phyloP scores from a whole-genome alignment of 2,888 invertebrate species.

The Sesia bembeciformis region DNA sequence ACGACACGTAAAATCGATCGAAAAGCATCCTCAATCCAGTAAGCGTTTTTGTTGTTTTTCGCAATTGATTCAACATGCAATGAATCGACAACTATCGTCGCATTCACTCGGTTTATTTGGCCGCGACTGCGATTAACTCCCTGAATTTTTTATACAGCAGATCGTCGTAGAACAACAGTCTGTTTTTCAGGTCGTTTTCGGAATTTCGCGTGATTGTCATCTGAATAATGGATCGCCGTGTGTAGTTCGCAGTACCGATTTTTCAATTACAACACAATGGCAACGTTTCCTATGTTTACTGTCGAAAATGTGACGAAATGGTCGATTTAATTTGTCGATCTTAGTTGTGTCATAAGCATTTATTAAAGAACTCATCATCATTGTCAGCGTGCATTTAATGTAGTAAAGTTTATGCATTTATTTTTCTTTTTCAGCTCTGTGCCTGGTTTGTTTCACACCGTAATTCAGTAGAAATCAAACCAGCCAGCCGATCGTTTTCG shows the following conservation, averaged over 20 bases:
- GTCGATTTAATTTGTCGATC: too few species aligned
- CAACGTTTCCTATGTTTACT: constrained; percentile 28
- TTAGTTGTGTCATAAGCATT: too few species aligned
- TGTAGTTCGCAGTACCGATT: constrained; percentile 51
- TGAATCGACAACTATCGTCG: not conserved
- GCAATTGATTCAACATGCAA: not conserved
- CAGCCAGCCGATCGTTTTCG: too few species aligned
- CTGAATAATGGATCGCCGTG: constrained; percentile 55
- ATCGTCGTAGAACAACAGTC: constrained; percentile 59
- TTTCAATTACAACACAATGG: constrained; percentile 69
- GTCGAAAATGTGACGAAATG: too few species aligned
- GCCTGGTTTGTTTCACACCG: too few species aligned
- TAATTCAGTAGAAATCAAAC: too few species aligned
- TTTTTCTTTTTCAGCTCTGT: too few species aligned
- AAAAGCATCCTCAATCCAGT: too few species aligned
- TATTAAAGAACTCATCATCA: too few species aligned
- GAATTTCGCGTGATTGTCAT: constrained; percentile 63
- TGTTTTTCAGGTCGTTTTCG: constrained; percentile 66
- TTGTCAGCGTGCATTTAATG: too few species aligned
- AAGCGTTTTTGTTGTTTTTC: not conserved
- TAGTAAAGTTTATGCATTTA: too few species aligned
- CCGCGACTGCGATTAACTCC: constrained; percentile 52
- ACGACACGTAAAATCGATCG: too few species aligned
- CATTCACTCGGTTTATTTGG: constrained; percentile 38
- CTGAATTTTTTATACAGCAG: constrained; percentile 57